Conservation (phyloP, 2,888 invertebrate genomes). For the Rotaria sp. region DNA sequence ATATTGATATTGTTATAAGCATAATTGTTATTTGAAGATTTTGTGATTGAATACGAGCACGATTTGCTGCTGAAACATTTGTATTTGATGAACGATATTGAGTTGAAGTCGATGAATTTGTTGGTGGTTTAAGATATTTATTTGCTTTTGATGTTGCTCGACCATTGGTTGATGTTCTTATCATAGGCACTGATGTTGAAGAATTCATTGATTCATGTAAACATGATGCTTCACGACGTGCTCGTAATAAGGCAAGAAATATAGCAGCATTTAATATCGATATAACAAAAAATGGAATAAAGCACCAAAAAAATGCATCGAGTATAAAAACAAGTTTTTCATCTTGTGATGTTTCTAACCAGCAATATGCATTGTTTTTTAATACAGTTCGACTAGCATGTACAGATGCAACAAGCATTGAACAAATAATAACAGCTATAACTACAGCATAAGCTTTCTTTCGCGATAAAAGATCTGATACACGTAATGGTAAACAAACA, state of each 20-base stretch:
- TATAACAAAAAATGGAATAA: conserved; percentile 2
- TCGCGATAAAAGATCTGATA: neutral
- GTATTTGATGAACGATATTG: neutral
- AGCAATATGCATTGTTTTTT: neutral
- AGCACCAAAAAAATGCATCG: conserved; percentile 4
- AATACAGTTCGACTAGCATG: neutral
- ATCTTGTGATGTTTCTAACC: neutral
- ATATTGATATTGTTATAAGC: conserved; percentile 8
- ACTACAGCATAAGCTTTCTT: neutral
- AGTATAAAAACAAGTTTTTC: conserved; percentile 15
- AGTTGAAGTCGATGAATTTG: neutral
- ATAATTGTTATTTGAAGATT: conserved; percentile 21
- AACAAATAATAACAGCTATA: neutral
- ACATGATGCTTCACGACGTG: neutral
- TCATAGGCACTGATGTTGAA: neutral
- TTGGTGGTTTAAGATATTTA: neutral
- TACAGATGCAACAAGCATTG: conserved; percentile 7
- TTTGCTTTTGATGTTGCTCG: neutral
- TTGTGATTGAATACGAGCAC: neutral
- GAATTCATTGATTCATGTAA: neutral
- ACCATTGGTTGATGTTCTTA: neutral
- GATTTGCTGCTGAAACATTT: neutral
- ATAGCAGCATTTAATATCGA: conserved; percentile 11
- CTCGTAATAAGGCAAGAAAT: neutral
- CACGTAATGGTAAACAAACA: conserved; percentile 8